These are phyloP conservation scores for Acanthosepion esculentum DNA, from an alignment of 2,888 invertebrate genomes.

Conservation along the genomic window DNA sequence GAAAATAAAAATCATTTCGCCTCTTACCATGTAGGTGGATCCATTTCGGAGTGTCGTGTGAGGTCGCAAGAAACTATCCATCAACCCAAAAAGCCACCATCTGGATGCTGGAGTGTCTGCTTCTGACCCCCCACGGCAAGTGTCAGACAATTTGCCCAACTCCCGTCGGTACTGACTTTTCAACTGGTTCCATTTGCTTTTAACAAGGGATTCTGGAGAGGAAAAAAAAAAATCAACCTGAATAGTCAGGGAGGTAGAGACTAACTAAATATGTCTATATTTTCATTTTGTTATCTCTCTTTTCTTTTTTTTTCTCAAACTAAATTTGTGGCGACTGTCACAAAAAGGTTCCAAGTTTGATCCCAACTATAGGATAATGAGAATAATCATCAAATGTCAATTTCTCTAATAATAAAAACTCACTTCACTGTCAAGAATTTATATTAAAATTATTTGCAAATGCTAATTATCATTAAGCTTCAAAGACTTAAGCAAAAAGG, in stretches of 20 bases:
- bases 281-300: no score
- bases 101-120: background rate
- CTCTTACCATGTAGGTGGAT: slow-evolving; percentile 10
- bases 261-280: no score
- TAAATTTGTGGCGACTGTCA: no score
- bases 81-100: slow-evolving; percentile 18
- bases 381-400: no score
- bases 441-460: no score
- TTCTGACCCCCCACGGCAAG: background rate
- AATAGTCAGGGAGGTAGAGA: background rate
- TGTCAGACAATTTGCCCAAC: background rate
- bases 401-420: no score
- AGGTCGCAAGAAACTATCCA: background rate
- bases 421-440: no score
- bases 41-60: background rate
- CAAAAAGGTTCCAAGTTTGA: no score
- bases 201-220: background rate
- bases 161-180: background rate
- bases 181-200: background rate
- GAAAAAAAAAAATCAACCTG: background rate
- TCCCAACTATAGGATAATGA: no score
- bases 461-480: no score
- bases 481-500: no score
- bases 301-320: no score
- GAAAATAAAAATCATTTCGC: background rate